Base-by-base conservation (phyloP, 2,888 invertebrate species). In the Meta bourneti region DNA sequence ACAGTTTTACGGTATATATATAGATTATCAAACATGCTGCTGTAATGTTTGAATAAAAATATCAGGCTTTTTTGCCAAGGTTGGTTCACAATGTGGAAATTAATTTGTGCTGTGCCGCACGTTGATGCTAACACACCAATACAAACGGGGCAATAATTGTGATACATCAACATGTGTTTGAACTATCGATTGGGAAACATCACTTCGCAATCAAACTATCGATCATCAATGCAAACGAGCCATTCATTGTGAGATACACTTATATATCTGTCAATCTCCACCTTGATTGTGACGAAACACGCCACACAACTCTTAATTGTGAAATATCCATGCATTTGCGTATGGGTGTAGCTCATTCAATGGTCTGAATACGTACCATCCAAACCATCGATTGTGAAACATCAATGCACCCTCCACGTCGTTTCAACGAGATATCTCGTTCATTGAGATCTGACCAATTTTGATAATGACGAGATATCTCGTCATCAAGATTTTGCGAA, bases 1-100 rank as follows among this genome's bases (percentile, higher is more conserved):
- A 19, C 70, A 49, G n/a, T 52, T 48, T 79, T 74, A 77, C 13
- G 48, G 34, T 19, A 75, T 51, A 78, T 75, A 77, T 69, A 87
- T 79, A 78, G 72, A 8, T 83, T 83, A 83, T 52, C 83, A 74
- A 83, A 83, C 74, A 74, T 83, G 74, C 83, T 83, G 51, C 49
- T 7, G n/a, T 79, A 79, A 79, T 16, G 54, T 11, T 13, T 79
- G 54, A 79, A 79, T 19, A 79, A 79, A 79, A 79, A 54, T 54
- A 54, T 61, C 19, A 20, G 49, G n/a, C n/a, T 77, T 48, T 77
- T n/a, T 77, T 9, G 9, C n/a, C 49, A n/a, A 16, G 75, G 7
- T 71, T 20, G 20, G n/a, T 71, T 71, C 19, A n/a, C 20, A 71
- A n/a, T 20, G 19, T 19, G 20, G 19, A 71, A 71, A 7, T 20